Percentiles rank a stretch among this genome's conserved stretches.
phyloP scores from a whole-genome alignment of 2,797 vertebrate species.

The Agapornis canus region DNA sequence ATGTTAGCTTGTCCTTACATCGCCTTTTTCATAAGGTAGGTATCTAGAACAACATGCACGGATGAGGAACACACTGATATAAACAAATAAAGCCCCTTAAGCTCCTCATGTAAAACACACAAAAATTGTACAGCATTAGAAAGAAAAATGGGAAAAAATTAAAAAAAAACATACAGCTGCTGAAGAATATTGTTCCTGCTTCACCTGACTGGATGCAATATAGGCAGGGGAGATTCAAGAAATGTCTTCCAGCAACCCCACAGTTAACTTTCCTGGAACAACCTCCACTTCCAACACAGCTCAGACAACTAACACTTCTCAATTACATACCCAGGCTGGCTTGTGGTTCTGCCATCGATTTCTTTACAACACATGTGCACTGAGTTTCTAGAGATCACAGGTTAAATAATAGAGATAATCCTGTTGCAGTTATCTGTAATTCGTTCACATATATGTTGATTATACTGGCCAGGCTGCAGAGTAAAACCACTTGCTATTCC shows the following conservation, averaged over 20 bases:
- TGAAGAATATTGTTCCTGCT: neutral
- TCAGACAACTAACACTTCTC: neutral
- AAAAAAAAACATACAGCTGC: neutral
- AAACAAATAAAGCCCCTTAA: neutral
- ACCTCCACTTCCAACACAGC: rapidly evolving
- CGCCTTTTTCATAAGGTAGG: neutral
- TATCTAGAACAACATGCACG: neutral
- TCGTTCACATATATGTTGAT: constrained; percentile 19
- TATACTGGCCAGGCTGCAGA: neutral
- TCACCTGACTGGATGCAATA: neutral
- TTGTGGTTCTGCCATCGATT: neutral
- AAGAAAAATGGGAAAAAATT: neutral
- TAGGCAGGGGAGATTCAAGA: neutral
- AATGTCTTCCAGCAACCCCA: neutral
- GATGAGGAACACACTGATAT: neutral
- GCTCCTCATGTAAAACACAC: neutral
- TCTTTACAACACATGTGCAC: neutral
- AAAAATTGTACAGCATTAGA: neutral
- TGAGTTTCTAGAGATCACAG: constrained; percentile 7
- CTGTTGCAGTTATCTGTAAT: constrained; percentile 4
- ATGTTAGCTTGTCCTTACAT: neutral
- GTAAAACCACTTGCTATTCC: neutral
- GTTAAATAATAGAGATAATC: constrained; percentile 9
- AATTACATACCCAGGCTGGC: rapidly evolving
- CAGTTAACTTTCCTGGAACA: neutral